Evolutionary conservation across 2,888 invertebrate genomes (phyloP).

Genomic region (Eristalinus sepulchralis): DNA sequence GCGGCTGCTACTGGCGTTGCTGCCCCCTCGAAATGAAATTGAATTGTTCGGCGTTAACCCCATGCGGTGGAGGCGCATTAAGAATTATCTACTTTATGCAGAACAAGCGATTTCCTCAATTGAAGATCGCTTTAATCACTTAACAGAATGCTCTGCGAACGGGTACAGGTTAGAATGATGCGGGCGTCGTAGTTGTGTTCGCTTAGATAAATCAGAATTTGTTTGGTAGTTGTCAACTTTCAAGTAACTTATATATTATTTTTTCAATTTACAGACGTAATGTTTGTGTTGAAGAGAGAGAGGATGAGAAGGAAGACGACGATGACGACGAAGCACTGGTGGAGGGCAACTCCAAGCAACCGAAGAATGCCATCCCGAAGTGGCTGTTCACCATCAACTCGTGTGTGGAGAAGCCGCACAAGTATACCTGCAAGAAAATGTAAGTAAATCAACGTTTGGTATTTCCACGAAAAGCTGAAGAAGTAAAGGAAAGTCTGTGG

Average conservation of each 20-base stretch:
- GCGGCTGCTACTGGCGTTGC: slow-evolving; percentile 2
- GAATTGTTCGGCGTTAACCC: slow-evolving; percentile 54
- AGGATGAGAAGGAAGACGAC: slow-evolving; percentile 70
- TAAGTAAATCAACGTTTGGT: slow-evolving; percentile 74
- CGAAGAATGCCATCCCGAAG: slow-evolving; percentile 26
- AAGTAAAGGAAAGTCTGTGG: neutral
- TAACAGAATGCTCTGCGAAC: slow-evolving; percentile 19
- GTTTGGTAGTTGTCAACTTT: neutral
- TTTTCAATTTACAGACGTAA: slow-evolving; percentile 82
- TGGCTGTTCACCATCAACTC: slow-evolving; percentile 78
- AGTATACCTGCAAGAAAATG: slow-evolving; percentile 80
- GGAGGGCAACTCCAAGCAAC: slow-evolving; percentile 15
- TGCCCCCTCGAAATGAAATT: slow-evolving; percentile 10
- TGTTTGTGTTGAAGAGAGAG: slow-evolving; percentile 84
- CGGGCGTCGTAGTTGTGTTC: neutral
- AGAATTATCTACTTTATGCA: slow-evolving; percentile 62
- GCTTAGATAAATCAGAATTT: neutral
- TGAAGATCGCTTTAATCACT: slow-evolving; percentile 18
- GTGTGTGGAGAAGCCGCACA: slow-evolving; percentile 80
- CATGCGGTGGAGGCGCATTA: slow-evolving; percentile 13
- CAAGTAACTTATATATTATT: slow-evolving; percentile 3
- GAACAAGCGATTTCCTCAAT: slow-evolving; percentile 69
- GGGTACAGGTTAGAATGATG: neutral
- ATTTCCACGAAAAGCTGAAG: slow-evolving; percentile 1
- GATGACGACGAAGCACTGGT: slow-evolving; percentile 72